These are phyloP conservation scores for Lapara coniferarum DNA, from an alignment of 2,888 invertebrate genomes.

Conservation along the genomic window DNA sequence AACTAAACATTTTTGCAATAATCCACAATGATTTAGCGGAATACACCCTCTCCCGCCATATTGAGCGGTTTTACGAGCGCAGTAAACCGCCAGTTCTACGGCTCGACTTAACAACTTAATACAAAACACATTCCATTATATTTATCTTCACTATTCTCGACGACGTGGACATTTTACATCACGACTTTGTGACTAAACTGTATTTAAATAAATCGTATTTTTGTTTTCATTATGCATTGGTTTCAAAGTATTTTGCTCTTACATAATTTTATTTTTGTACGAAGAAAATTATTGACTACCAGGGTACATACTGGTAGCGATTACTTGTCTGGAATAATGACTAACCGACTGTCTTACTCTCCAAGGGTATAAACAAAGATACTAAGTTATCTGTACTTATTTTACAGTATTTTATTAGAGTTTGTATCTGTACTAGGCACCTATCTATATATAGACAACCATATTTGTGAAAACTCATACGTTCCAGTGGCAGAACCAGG, in stretches of 20 bases:
- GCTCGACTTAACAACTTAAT: slow-evolving; percentile 46
- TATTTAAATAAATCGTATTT: not conserved
- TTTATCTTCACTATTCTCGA: not conserved
- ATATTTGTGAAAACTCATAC: too few relatives aligned
- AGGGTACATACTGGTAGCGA: too few relatives aligned
- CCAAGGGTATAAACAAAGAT: too few relatives aligned
- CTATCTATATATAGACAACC: too few relatives aligned
- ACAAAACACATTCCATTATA: slow-evolving; percentile 11
- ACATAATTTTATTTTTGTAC: too few relatives aligned
- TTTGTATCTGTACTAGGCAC: too few relatives aligned
- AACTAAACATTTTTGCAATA: not conserved
- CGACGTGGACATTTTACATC: not conserved
- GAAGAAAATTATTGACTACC: too few relatives aligned
- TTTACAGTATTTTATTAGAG: too few relatives aligned
- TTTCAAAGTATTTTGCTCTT: not conserved
- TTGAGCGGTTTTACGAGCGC: not conserved
- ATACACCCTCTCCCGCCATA: not conserved
- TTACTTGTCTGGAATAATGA: too few relatives aligned
- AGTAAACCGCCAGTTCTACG: slow-evolving; percentile 31
- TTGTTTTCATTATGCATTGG: not conserved
- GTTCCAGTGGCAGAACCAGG: too few relatives aligned
- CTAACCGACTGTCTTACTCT: too few relatives aligned
- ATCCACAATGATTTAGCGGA: not conserved
- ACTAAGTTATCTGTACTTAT: too few relatives aligned
- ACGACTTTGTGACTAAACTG: not conserved